A percentile compares a stretch with the other conserved stretches of the same genome.
Evolutionary conservation across 2,797 vertebrate species (phyloP).

Genomic region (Hemibagrus guttatus): DNA sequence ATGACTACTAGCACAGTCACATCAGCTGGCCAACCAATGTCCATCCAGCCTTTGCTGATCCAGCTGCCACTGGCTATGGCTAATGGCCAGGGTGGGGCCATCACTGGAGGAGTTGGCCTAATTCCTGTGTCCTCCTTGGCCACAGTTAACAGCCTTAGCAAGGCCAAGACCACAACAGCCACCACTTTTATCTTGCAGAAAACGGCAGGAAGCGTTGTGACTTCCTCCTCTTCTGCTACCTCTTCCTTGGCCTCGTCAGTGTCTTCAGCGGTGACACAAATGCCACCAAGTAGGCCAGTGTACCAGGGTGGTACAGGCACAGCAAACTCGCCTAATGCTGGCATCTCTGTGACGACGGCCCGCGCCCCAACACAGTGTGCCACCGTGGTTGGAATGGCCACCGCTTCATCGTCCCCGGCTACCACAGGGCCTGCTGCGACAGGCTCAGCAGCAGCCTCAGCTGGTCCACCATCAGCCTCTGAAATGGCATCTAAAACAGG

Average conservation of each 20-base stretch:
- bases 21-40: conserved; percentile 79
- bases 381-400: conserved; percentile 75
- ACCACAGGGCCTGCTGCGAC: conserved; percentile 77
- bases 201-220: conserved; percentile 61
- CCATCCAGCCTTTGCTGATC: conserved; percentile 81
- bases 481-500: conserved; percentile 80
- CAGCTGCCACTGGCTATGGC: conserved; percentile 77
- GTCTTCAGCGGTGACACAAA: conserved; percentile 27
- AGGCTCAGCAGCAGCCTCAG: conserved; percentile 74
- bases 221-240: conserved; percentile 48
- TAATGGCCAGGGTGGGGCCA: conserved; percentile 71
- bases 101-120: conserved; percentile 59
- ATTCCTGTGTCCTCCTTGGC: conserved; percentile 77
- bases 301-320: conserved; percentile 75
- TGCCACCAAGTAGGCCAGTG: conserved; percentile 68
- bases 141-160: conserved; percentile 68
- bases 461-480: conserved; percentile 72
- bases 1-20: conserved; percentile 47
- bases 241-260: conserved; percentile 20
- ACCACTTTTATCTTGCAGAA: conserved; percentile 73
- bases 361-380: conserved; percentile 72
- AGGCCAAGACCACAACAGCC: conserved; percentile 73
- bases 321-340: conserved; percentile 73
- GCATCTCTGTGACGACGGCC: conserved; percentile 74
- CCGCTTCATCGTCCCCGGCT: conserved; percentile 71